These are phyloP conservation scores for Triops longicaudatus DNA, from an alignment of 1,140 invertebrate species.

Conservation along the genomic window DNA sequence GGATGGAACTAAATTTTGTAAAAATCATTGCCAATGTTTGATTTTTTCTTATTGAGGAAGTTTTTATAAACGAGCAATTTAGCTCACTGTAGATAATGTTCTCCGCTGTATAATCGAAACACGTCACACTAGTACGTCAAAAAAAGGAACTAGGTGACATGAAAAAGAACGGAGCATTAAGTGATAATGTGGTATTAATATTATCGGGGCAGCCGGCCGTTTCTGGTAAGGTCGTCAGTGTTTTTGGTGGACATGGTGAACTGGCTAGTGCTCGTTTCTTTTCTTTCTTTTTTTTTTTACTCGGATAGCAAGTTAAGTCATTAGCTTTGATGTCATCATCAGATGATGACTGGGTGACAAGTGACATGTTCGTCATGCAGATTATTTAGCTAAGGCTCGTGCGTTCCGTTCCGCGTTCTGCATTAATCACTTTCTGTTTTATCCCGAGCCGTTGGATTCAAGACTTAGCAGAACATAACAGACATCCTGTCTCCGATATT, in stretches of 20 bases:
- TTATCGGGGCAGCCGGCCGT: not conserved
- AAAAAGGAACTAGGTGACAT: too few relatives aligned
- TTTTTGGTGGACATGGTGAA: not conserved
- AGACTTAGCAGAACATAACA: not conserved
- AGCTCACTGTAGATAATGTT: too few relatives aligned
- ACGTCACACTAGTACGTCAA: too few relatives aligned
- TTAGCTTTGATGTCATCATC: conserved; percentile 12
- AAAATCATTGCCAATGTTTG: too few relatives aligned
- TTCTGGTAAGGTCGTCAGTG: conserved; percentile 14
- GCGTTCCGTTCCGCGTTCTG: not conserved
- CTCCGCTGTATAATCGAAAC: too few relatives aligned
- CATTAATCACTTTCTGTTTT: not conserved
- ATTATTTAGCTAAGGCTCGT: not conserved
- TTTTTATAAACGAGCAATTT: too few relatives aligned
- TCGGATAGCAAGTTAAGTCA: not conserved
- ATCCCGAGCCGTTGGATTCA: not conserved
- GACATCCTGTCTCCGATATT: not conserved
- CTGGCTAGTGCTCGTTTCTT: not conserved
- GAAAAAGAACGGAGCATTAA: too few relatives aligned
- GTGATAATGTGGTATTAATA: not conserved
- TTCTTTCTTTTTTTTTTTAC: not conserved
- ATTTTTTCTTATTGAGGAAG: too few relatives aligned
- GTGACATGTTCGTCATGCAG: not conserved
- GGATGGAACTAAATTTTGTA: too few relatives aligned
- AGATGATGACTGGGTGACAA: conserved; percentile 1